Percentiles rank a stretch among this genome's conserved stretches.
Evolutionary conservation across 2,797 vertebrate genomes (phyloP).

Genomic region (Linurgus olivaceus): DNA sequence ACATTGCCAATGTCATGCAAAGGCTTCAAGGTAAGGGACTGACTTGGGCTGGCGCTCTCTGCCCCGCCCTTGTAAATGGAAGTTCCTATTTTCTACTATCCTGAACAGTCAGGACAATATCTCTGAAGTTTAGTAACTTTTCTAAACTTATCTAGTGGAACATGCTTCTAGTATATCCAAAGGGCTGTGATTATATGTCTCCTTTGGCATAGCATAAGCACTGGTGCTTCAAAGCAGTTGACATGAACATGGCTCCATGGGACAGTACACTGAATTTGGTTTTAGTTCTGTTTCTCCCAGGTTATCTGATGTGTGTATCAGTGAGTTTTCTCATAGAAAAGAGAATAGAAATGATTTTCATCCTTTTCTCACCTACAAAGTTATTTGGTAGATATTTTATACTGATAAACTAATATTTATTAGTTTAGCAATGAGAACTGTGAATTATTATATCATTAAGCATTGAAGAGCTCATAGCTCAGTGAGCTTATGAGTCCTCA

Average conservation of each 20-base stretch:
- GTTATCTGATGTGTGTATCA: background rate
- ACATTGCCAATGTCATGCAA: conserved; percentile 95
- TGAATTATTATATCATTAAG: background rate
- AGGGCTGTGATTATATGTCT: background rate
- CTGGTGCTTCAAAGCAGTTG: background rate
- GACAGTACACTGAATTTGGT: background rate
- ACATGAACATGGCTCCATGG: background rate
- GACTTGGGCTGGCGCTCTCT: fast-evolving
- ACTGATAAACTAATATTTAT: background rate
- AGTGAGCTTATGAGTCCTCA: background rate
- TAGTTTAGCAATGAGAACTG: background rate
- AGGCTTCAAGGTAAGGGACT: conserved; percentile 88
- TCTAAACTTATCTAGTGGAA: background rate
- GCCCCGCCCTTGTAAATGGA: background rate
- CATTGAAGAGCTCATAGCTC: background rate
- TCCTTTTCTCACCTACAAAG: background rate
- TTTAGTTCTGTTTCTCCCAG: background rate
- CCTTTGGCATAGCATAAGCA: background rate
- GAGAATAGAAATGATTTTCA: background rate
- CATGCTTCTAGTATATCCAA: background rate
- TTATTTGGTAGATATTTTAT: background rate
- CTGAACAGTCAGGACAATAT: background rate
- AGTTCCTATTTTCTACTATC: background rate
- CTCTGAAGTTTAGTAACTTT: background rate
- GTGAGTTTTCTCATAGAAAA: background rate